These are phyloP conservation scores for Lasioglossum figueresi DNA, from an alignment of 2,888 invertebrate genomes.

Conservation along the genomic window DNA sequence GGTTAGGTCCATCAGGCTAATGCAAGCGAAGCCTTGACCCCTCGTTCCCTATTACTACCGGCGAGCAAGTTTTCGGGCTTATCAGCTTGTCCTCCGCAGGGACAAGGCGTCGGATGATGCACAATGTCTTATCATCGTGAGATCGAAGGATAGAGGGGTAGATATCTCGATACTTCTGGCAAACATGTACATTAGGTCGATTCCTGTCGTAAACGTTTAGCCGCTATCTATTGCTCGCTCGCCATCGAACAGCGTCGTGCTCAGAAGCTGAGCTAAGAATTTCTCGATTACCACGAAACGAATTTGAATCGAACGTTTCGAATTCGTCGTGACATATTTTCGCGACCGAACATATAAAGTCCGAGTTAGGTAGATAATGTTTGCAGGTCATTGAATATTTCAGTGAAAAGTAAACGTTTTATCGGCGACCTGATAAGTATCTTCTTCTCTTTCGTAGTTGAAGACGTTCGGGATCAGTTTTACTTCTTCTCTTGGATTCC, in stretches of 20 bases:
- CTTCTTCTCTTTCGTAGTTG: neutral
- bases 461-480: slow-evolving; percentile 2
- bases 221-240: neutral
- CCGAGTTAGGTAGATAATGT: neutral
- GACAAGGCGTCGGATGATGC: slow-evolving; percentile 10
- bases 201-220: slow-evolving; percentile 7
- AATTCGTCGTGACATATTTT: neutral
- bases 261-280: neutral
- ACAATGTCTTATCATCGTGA: slow-evolving; percentile 4
- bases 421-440: neutral
- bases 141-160: slow-evolving; percentile 4
- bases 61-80: slow-evolving; percentile 17
- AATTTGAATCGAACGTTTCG: neutral
- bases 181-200: slow-evolving; percentile 2
- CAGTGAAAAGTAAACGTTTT: neutral
- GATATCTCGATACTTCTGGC: slow-evolving; percentile 14
- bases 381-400: neutral
- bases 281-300: neutral
- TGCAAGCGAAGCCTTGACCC: slow-evolving; percentile 6
- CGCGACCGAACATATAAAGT: neutral
- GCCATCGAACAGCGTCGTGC: neutral
- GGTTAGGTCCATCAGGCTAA: neutral
- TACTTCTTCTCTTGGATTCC: neutral
- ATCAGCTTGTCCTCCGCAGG: slow-evolving; percentile 13
- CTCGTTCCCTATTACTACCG: neutral